Conservation (phyloP, 2,888 invertebrate genomes). For the Emmelina monodactyla region DNA sequence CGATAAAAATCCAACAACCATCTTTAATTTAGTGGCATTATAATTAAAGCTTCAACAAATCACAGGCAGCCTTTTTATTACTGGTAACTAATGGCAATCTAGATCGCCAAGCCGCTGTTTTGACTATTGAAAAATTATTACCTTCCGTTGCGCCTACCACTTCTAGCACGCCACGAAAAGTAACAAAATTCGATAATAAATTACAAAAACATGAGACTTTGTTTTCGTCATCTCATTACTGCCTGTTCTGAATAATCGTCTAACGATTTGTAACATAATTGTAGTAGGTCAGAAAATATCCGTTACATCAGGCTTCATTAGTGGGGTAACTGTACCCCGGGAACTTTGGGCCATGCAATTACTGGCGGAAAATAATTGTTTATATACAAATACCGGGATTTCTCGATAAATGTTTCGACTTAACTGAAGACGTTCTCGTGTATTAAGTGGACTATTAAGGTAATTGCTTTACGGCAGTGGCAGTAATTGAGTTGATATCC, state of each 20-base stretch:
- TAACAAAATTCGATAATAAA: too few species aligned
- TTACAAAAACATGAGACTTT: too few species aligned
- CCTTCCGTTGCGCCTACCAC: too few species aligned
- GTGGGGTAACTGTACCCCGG: slow-evolving; percentile 37
- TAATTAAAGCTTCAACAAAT: slow-evolving; percentile 59
- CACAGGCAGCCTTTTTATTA: slow-evolving; percentile 29
- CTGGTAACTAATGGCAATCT: background rate
- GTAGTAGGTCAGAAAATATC: slow-evolving; percentile 55
- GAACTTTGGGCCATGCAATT: slow-evolving; percentile 46
- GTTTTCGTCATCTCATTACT: background rate
- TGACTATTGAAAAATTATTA: too few species aligned
- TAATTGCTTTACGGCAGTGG: slow-evolving; percentile 44
- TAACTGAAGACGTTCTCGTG: slow-evolving; percentile 34
- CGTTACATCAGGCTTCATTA: slow-evolving; percentile 60
- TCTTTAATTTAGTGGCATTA: slow-evolving; percentile 42
- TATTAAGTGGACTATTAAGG: slow-evolving; percentile 46
- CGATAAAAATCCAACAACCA: slow-evolving; percentile 37
- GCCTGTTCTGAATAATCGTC: slow-evolving; percentile 21
- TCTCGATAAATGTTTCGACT: slow-evolving; percentile 43
- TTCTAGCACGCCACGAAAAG: too few species aligned
- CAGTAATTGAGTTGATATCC: too few species aligned
- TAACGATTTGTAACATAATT: slow-evolving; percentile 32
- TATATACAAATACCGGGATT: slow-evolving; percentile 42
- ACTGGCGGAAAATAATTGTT: slow-evolving; percentile 50
- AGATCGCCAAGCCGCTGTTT: too few species aligned